A percentile compares a stretch with the other conserved stretches of the same genome.
Conservation (phyloP, 1,140 invertebrate genomes). For the Metopolophium dirhodum region DNA sequence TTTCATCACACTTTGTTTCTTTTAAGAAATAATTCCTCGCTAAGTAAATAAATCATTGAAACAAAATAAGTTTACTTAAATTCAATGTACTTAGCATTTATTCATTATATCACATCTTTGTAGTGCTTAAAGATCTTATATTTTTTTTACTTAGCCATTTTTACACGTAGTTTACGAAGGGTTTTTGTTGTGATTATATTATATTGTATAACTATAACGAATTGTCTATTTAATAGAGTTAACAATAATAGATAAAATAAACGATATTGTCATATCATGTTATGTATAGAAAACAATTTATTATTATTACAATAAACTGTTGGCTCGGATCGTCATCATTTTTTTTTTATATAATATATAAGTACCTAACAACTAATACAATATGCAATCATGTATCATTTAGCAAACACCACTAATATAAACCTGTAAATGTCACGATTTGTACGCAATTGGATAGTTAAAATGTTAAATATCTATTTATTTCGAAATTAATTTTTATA, state of each 20-base stretch:
- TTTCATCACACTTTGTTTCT: too few relatives aligned
- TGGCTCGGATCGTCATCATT: neutral
- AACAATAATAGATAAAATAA: neutral
- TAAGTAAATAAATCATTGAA: too few relatives aligned
- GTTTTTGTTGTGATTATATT: too few relatives aligned
- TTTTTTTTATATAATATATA: neutral
- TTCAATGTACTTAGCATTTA: too few relatives aligned
- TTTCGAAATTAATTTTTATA: constrained; percentile 11
- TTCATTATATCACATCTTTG: too few relatives aligned
- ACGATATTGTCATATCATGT: neutral
- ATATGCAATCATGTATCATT: neutral
- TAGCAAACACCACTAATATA: neutral
- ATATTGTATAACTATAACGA: neutral
- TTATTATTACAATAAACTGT: neutral
- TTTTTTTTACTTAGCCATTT: too few relatives aligned
- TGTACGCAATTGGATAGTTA: neutral
- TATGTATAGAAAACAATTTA: neutral
- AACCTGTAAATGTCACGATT: neutral
- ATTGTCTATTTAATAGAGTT: neutral
- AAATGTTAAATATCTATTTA: constrained; percentile 7
- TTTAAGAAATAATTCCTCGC: too few relatives aligned
- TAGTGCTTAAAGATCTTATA: too few relatives aligned
- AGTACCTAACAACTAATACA: neutral
- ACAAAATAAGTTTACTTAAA: too few relatives aligned
- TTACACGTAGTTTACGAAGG: too few relatives aligned